Conservation (phyloP, 1,140 invertebrate genomes). For the Cyrtorhinus lividipennis region DNA sequence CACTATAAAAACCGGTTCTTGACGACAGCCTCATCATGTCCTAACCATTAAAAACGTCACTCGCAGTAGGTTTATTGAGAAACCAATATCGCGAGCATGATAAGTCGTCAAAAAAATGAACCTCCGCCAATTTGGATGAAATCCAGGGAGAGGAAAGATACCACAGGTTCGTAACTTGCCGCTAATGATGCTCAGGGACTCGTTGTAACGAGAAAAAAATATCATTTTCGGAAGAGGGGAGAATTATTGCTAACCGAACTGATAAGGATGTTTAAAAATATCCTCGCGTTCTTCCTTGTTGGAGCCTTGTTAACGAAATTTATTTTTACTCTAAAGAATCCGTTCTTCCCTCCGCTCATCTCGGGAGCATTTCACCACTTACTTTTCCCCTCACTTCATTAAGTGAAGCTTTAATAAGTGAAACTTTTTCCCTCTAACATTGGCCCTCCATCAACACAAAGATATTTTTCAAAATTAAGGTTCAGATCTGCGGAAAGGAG, state of each 20-base stretch:
- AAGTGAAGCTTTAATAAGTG: conserved; percentile 5
- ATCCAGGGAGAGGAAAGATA: too few relatives aligned
- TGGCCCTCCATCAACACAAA: neutral
- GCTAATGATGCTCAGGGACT: conserved; percentile 1
- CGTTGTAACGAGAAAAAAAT: neutral
- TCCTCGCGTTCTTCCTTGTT: neutral
- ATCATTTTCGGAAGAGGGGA: conserved; percentile 2
- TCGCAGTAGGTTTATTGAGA: too few relatives aligned
- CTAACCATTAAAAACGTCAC: too few relatives aligned
- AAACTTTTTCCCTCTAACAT: neutral
- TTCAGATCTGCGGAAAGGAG: neutral
- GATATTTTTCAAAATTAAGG: conserved; percentile 5
- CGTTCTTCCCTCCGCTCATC: too few relatives aligned
- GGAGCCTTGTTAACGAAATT: conserved; percentile 4
- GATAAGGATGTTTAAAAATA: neutral
- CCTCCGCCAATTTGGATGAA: too few relatives aligned
- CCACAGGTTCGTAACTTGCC: neutral
- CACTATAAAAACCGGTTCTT: too few relatives aligned
- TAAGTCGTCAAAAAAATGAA: too few relatives aligned
- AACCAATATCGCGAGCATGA: too few relatives aligned
- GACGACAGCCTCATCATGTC: too few relatives aligned
- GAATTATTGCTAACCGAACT: conserved; percentile 9
- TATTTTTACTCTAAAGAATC: conserved; percentile 3
- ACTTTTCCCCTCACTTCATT: conserved; percentile 3
- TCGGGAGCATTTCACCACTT: neutral